Conservation (phyloP, 2,113 vertebrate species). For the Eupsittula cactorum region DNA sequence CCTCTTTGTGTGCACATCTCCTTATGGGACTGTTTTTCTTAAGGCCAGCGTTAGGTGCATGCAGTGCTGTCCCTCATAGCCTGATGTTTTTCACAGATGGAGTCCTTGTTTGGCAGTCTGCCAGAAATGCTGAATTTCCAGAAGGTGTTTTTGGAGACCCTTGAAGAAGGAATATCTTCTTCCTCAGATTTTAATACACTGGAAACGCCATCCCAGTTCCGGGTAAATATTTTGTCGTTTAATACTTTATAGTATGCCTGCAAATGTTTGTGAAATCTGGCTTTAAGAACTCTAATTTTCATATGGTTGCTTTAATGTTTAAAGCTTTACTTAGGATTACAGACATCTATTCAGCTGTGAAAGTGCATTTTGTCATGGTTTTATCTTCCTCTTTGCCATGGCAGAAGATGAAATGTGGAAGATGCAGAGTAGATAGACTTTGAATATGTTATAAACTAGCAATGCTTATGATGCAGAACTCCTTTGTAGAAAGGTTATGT, state of each 20-base stretch:
- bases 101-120: slow-evolving; percentile 95
- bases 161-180: slow-evolving; percentile 91
- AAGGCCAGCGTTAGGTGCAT: background rate
- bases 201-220: slow-evolving; percentile 92
- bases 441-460: background rate
- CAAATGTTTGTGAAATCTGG: background rate
- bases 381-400: background rate
- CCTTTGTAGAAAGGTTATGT: background rate
- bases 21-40: background rate
- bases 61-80: background rate
- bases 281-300: background rate
- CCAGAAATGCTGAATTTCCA: slow-evolving; percentile 98
- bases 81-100: slow-evolving; percentile 82
- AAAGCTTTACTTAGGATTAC: background rate
- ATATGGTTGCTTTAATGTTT: background rate
- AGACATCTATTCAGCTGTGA: background rate
- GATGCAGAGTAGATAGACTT: background rate
- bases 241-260: background rate
- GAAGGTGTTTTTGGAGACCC: slow-evolving; percentile 94
- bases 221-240: slow-evolving; percentile 73
- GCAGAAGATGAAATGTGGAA: background rate
- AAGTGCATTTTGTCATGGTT: background rate
- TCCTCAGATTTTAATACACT: slow-evolving; percentile 89
- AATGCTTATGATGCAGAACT: background rate
- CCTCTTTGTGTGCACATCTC: background rate